Evolutionary conservation across 1,140 invertebrate species (phyloP).

Genomic region (Anoplophora glabripennis): DNA sequence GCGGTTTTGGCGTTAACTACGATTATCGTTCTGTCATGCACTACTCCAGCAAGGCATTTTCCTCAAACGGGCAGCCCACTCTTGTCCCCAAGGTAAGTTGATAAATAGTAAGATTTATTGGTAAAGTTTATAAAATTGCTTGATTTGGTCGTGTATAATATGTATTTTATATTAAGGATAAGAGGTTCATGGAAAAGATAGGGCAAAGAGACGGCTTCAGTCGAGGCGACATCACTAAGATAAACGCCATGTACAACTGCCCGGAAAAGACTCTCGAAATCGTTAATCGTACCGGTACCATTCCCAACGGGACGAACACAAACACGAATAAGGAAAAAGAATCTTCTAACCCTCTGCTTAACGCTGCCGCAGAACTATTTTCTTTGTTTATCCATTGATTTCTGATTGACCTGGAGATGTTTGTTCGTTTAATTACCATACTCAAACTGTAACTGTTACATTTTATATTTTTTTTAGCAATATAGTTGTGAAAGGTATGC

Average conservation of each 20-base stretch:
- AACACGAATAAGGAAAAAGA: constrained; percentile 2
- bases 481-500: no score
- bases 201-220: constrained; percentile 73
- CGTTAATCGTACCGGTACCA: constrained; percentile 6
- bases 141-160: background rate
- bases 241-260: constrained; percentile 76
- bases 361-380: constrained; percentile 19
- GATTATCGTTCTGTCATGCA: constrained; percentile 85
- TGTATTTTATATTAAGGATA: constrained; percentile 23
- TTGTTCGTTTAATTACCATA: no score
- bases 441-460: no score
- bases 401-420: no score
- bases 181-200: constrained; percentile 42
- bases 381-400: constrained; percentile 15
- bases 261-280: constrained; percentile 28
- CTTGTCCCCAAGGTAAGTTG: constrained; percentile 64
- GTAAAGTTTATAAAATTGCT: background rate
- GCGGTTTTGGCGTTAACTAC: constrained; percentile 66
- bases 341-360: constrained; percentile 18
- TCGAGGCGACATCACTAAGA: constrained; percentile 67
- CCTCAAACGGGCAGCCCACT: constrained; percentile 67
- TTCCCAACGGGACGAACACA: background rate
- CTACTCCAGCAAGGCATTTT: constrained; percentile 75
- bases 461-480: no score
- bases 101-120: background rate